Evolutionary conservation across 2,888 invertebrate species (phyloP), one percentile per base, ranked within the genome.

Genomic region (Drymonia ruficornis): DNA sequence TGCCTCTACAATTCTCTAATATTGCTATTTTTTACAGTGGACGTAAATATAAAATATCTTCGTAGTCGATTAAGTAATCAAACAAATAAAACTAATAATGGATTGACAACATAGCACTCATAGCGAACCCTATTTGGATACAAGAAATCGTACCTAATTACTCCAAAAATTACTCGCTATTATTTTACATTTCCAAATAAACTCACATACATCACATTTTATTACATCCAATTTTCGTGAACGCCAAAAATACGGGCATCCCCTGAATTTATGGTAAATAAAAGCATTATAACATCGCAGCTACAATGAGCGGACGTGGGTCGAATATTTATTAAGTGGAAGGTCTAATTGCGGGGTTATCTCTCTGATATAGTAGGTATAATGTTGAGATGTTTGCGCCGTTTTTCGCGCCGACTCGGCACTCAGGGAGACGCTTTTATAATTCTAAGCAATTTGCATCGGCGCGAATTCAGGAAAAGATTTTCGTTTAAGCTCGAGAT

Each of bases 241-340:
- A 43, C 19, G 18, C 48, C 53, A 64, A 50, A 67, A 67, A 56
- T 60, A 59, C 47, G 53, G 55, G 53, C 23, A 45, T 36, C 61
- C 55, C 55, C 52, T 56, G 62, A 65, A 72, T 70, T 72, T 63
- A 64, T 67, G 63, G 56, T 64, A 74, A 70, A 70, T 72, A 72
- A 72, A 70, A 72, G 56, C 70, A 67, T 70, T 70, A 66, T 57
- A 65, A 59, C 53, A 59, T 50, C 62, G 59, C 55, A 59, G 53
- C 65, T 68, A 67, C 72, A 73, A 72, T 67, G 69, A 67, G 65
- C 65, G 55, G 65, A 68, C 69, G 69, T 57, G 72, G 62, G 61
- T 57, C 58, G 74, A 67, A 74, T 75, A 67, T 67, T 74, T 70
- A 74, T 67, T 63, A 66, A 69, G 60, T 62, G 50, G 54, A 58